These are phyloP conservation scores for Carcinoscorpius rotundicauda DNA, from an alignment of 1,140 invertebrate species.

Conservation along the genomic window DNA sequence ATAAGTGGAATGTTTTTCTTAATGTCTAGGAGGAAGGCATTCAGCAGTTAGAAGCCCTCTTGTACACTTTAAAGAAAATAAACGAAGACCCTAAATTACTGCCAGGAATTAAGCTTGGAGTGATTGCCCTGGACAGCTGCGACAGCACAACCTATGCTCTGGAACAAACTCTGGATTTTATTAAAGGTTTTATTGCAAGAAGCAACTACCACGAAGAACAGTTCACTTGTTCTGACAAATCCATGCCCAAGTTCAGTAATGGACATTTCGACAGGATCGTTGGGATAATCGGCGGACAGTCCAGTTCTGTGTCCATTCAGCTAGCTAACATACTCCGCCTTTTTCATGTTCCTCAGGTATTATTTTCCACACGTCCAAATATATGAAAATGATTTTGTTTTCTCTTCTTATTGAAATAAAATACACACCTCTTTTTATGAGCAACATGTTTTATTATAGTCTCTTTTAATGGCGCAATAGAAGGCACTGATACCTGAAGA, in stretches of 20 bases:
- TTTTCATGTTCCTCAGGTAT: conserved; percentile 40
- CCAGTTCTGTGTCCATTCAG: conserved; percentile 44
- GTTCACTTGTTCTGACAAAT: conserved; percentile 38
- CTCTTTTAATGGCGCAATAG: too few species aligned
- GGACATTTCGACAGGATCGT: conserved; percentile 39
- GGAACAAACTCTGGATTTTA: conserved; percentile 41
- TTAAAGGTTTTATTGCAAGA: conserved; percentile 44
- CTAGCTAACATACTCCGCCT: conserved; percentile 43
- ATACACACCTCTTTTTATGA: too few species aligned
- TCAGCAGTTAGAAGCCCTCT: conserved; percentile 43
- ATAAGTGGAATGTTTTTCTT: too few species aligned
- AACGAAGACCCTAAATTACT: conserved; percentile 38
- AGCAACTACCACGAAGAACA: conserved; percentile 34
- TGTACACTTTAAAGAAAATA: conserved; percentile 42
- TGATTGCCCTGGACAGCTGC: conserved; percentile 42
- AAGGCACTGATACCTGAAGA: too few species aligned
- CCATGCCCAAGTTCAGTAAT: conserved; percentile 34
- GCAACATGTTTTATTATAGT: too few species aligned
- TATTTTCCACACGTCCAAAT: too few species aligned
- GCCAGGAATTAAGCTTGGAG: conserved; percentile 40
- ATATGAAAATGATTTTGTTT: too few species aligned
- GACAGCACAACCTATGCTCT: conserved; percentile 39
- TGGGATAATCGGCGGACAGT: conserved; percentile 43
- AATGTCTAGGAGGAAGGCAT: conserved; percentile 36
- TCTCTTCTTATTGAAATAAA: too few species aligned